phyloP scores from a whole-genome alignment of 2,797 vertebrate species.

The Rhodeus uyekii region DNA sequence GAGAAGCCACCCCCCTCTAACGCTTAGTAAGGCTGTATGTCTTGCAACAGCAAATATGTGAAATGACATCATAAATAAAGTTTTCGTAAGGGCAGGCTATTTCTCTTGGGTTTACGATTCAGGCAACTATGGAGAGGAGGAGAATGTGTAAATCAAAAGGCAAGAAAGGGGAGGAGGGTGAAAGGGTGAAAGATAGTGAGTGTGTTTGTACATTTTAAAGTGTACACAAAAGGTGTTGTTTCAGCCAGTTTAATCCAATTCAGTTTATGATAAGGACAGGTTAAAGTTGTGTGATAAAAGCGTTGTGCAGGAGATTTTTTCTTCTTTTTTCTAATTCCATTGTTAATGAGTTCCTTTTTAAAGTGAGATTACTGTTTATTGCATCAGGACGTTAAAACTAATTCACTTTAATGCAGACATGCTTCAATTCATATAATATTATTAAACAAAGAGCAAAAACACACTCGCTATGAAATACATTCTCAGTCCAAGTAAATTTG shows the following conservation, averaged over 20 bases:
- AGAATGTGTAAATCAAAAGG: conserved; percentile 27
- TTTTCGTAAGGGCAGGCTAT: conserved; percentile 4
- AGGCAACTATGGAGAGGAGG: conserved; percentile 4
- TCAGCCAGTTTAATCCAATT: background rate
- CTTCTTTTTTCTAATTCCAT: background rate
- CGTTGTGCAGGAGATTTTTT: background rate
- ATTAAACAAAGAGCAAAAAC: background rate
- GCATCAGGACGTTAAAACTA: conserved; percentile 18
- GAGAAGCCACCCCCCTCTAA: background rate
- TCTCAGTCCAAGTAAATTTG: background rate
- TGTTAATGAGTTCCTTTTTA: background rate
- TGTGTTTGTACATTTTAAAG: conserved; percentile 28
- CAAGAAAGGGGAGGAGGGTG: background rate
- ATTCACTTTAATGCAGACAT: conserved; percentile 9
- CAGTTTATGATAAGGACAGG: background rate
- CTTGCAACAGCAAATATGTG: conserved; percentile 8
- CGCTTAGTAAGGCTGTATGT: background rate
- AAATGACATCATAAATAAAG: conserved; percentile 40
- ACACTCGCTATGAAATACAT: background rate
- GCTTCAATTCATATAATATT: background rate
- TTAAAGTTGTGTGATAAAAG: background rate
- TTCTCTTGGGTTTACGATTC: conserved; percentile 13
- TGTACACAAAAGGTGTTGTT: background rate
- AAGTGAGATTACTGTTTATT: background rate
- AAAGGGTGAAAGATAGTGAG: background rate